Evolutionary conservation across 2,797 vertebrate genomes (phyloP).

Genomic region (Fundulus diaphanus): DNA sequence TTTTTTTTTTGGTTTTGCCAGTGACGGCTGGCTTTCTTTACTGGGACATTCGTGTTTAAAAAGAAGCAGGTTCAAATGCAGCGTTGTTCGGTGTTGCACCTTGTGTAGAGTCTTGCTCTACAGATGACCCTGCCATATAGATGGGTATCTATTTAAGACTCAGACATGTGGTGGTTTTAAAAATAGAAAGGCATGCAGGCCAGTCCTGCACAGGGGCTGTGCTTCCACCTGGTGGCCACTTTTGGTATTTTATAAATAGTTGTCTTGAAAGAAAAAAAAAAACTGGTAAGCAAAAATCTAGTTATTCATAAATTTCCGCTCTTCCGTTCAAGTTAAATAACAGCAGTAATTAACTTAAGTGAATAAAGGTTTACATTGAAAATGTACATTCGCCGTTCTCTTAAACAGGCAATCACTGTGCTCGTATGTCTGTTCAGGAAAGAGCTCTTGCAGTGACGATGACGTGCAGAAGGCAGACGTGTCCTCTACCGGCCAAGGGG

Average conservation of each 20-base stretch:
- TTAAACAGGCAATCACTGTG: constrained; percentile 3
- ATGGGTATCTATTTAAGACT: constrained; percentile 71
- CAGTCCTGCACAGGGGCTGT: constrained; percentile 32
- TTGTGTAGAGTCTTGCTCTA: constrained; percentile 21
- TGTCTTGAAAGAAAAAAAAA: background rate
- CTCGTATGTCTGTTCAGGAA: constrained; percentile 81
- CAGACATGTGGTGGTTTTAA: constrained; percentile 66
- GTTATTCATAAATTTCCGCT: background rate
- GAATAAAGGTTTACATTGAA: background rate
- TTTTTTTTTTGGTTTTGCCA: background rate
- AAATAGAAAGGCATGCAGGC: constrained; percentile 78
- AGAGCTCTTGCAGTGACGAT: constrained; percentile 90
- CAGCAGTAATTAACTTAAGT: background rate
- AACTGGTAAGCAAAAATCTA: background rate
- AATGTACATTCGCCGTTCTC: background rate
- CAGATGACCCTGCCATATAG: constrained; percentile 59
- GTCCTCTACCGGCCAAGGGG: constrained; percentile 96
- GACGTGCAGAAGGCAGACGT: constrained; percentile 99
- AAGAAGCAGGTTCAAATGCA: constrained; percentile 30
- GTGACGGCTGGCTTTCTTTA: background rate
- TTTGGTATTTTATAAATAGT: background rate
- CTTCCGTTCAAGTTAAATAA: background rate
- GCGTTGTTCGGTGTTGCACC: constrained; percentile 20
- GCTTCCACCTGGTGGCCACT: constrained; percentile 76
- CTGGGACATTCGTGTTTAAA: background rate